Percentiles rank a stretch among this genome's conserved stretches.
Conservation (phyloP, 2,113 vertebrate species). For the Porphyrio hochstetteri region DNA sequence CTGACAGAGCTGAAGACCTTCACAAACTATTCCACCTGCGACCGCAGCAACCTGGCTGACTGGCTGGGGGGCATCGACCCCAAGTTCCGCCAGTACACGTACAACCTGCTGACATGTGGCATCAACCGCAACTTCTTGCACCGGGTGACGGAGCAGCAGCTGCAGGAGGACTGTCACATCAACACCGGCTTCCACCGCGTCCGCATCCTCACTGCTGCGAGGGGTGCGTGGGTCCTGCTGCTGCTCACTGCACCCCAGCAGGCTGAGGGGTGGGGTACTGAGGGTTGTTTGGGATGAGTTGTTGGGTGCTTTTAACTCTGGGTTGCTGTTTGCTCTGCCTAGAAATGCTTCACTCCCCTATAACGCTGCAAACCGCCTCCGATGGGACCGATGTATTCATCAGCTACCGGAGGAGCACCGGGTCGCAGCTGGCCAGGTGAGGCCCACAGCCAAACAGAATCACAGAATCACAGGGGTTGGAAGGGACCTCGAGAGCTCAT, state of each 20-base stretch:
- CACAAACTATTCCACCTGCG: conserved; percentile 92
- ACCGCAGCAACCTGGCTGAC: conserved; percentile 94
- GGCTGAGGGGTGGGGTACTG: rapidly evolving
- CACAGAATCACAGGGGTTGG: too few relatives aligned
- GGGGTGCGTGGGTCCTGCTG: conserved; percentile 68
- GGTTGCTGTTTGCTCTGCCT: background rate
- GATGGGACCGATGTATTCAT: conserved; percentile 92
- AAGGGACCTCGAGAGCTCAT: too few relatives aligned
- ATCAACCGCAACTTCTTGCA: conserved; percentile 85
- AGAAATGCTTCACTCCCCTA: conserved; percentile 81
- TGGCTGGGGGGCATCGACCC: conserved; percentile 91
- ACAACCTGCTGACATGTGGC: conserved; percentile 88
- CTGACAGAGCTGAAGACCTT: conserved; percentile 92
- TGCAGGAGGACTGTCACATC: conserved; percentile 87
- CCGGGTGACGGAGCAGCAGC: conserved; percentile 89
- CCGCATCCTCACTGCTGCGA: conserved; percentile 82
- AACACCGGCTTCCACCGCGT: conserved; percentile 86
- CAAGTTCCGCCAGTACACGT: conserved; percentile 94
- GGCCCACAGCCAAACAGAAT: background rate
- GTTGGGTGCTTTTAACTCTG: background rate
- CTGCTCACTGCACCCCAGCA: rapidly evolving
- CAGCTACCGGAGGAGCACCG: conserved; percentile 92
- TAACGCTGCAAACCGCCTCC: conserved; percentile 70
- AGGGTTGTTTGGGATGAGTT: background rate
- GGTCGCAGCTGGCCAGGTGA: conserved; percentile 96